These are phyloP conservation scores for Sula dactylatra DNA, from an alignment of 2,113 vertebrate genomes.

Conservation along the genomic window DNA sequence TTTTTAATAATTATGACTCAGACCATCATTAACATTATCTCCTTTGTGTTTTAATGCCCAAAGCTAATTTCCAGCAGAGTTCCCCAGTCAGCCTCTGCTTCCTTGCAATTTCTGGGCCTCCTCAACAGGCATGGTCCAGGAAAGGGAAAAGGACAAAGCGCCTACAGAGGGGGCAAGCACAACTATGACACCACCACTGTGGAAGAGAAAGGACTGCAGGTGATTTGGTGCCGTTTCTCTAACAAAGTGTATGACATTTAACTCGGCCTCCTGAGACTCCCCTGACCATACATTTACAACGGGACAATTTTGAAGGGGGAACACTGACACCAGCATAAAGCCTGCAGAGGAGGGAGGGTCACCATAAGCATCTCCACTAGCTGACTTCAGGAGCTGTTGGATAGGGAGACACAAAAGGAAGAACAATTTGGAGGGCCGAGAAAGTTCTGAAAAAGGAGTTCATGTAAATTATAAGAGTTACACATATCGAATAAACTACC, in stretches of 20 bases:
- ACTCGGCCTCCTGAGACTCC: not conserved
- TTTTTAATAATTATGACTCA: not conserved
- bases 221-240: not conserved
- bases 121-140: not conserved
- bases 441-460: not conserved
- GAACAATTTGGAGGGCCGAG: not conserved
- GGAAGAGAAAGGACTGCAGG: not conserved
- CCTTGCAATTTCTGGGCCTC: not conserved
- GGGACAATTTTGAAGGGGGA: not conserved
- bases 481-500: not conserved
- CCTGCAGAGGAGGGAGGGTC: not conserved
- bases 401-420: not conserved
- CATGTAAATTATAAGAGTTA: not conserved
- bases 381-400: not conserved
- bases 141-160: not conserved
- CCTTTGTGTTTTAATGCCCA: not conserved
- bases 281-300: not conserved
- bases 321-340: not conserved
- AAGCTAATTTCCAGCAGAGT: not conserved
- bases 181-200: accelerated
- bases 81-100: not conserved
- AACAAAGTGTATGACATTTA: not conserved
- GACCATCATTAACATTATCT: not conserved
- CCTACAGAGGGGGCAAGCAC: not conserved
- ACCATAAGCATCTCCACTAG: not conserved